Percentiles rank a stretch among this genome's conserved stretches.
These are phyloP conservation scores for Dioctria rufipes DNA, from an alignment of 2,888 invertebrate genomes.

Conservation along the genomic window DNA sequence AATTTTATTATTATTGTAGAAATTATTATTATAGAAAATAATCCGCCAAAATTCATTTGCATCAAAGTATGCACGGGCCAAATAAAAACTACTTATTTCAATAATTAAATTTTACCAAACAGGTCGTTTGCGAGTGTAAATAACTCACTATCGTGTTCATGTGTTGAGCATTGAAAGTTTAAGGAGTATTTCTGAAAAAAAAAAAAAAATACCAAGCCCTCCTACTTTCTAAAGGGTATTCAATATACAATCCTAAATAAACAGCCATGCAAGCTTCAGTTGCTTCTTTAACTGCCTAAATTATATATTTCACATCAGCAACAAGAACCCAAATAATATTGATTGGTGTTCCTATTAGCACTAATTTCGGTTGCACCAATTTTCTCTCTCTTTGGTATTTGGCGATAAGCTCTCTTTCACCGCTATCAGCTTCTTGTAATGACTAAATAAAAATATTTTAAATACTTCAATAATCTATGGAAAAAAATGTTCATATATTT, in stretches of 20 bases:
- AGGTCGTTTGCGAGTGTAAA: neutral
- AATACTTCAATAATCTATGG: neutral
- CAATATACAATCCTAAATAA: neutral
- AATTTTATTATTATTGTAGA: neutral
- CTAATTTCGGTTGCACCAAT: neutral
- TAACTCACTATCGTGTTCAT: neutral
- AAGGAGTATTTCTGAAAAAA: constrained; percentile 14
- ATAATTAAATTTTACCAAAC: neutral
- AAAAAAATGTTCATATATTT: neutral
- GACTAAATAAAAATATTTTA: neutral
- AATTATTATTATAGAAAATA: neutral
- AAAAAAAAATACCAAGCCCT: neutral
- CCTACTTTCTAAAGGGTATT: neutral
- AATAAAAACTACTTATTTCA: neutral
- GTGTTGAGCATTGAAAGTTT: too few species aligned
- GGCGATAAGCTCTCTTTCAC: neutral
- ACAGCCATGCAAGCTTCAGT: constrained; percentile 10
- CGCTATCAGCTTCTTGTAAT: neutral
- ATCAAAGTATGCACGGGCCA: neutral
- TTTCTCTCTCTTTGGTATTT: neutral
- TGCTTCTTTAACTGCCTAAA: neutral
- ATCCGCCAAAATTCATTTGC: neutral
- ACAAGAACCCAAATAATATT: neutral
- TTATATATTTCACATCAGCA: constrained; percentile 8
- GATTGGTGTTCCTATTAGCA: constrained; percentile 9